These are phyloP conservation scores for Naja naja DNA, from an alignment of 2,113 vertebrate species.

Conservation along the genomic window DNA sequence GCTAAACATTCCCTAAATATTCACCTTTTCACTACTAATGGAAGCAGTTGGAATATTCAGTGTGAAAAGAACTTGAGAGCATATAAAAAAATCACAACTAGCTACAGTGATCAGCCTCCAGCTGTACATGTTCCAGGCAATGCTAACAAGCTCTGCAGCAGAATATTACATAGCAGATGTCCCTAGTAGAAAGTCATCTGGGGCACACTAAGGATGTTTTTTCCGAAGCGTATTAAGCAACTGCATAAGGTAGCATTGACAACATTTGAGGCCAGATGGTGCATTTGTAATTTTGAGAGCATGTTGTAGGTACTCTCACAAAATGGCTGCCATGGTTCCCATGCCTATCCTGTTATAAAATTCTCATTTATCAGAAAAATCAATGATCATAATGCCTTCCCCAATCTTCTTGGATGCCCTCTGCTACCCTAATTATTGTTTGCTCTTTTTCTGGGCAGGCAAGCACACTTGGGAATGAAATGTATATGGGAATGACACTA, in stretches of 20 bases:
- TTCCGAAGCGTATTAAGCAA: not conserved
- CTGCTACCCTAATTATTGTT: not conserved
- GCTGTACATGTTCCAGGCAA: not conserved
- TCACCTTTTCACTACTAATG: not conserved
- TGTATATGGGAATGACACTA: not conserved
- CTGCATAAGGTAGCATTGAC: not conserved
- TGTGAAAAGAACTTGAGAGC: not conserved
- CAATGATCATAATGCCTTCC: not conserved
- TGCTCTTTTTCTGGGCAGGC: not conserved
- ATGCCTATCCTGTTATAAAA: not conserved
- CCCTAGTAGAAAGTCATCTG: not conserved
- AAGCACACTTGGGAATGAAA: not conserved
- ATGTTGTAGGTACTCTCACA: not conserved
- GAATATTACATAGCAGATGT: not conserved
- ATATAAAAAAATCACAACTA: not conserved
- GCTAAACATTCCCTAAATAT: not conserved
- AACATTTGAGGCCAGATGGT: not conserved
- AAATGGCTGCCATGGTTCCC: not conserved
- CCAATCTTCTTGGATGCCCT: not conserved
- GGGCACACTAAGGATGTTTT: not conserved
- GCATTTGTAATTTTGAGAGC: not conserved
- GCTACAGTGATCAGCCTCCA: not conserved
- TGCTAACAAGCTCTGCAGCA: not conserved
- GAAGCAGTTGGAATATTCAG: not conserved
- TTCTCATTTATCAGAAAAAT: not conserved